phyloP scores from a whole-genome alignment of 2,888 invertebrate species.

The Lordiphosa fenestrarum region DNA sequence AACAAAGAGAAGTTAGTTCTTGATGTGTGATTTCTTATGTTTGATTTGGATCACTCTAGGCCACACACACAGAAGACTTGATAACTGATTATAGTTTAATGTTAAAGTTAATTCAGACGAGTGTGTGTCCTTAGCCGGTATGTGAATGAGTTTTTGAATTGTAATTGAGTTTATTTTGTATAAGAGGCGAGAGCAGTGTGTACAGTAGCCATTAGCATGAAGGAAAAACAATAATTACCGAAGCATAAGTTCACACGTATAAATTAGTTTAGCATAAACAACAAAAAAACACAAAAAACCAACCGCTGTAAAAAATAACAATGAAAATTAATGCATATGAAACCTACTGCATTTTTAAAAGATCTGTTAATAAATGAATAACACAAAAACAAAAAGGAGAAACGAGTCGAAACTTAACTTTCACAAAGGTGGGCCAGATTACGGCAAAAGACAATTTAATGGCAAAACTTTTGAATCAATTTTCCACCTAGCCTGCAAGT shows the following conservation, averaged over 20 bases:
- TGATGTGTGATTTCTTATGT: conserved; percentile 9
- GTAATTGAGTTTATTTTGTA: conserved; percentile 36
- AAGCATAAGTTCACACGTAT: conserved; percentile 49
- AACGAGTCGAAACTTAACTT: conserved; percentile 4
- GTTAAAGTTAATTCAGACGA: conserved; percentile 37
- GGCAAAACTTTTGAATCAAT: conserved; percentile 77
- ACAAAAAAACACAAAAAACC: too few relatives aligned
- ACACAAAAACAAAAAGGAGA: conserved; percentile 20
- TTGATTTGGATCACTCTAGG: conserved; percentile 26
- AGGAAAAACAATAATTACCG: conserved; percentile 34
- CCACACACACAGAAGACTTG: conserved; percentile 65
- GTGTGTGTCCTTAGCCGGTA: conserved; percentile 32
- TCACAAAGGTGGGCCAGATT: conserved; percentile 33
- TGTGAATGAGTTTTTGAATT: conserved; percentile 57
- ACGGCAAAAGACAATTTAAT: conserved; percentile 71
- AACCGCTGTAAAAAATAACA: conserved; percentile 16
- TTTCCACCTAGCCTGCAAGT: conserved; percentile 50
- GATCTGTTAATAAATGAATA: conserved; percentile 79
- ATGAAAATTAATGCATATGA: conserved; percentile 60
- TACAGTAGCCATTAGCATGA: conserved; percentile 34
- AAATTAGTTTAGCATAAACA: conserved; percentile 52
- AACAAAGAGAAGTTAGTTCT: conserved; percentile 12
- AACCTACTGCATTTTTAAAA: conserved; percentile 77
- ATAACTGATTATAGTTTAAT: conserved; percentile 55
- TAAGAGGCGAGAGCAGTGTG: conserved; percentile 14